phyloP scores from a whole-genome alignment of 1,140 invertebrate genomes.

The Hirudo medicinalis region DNA sequence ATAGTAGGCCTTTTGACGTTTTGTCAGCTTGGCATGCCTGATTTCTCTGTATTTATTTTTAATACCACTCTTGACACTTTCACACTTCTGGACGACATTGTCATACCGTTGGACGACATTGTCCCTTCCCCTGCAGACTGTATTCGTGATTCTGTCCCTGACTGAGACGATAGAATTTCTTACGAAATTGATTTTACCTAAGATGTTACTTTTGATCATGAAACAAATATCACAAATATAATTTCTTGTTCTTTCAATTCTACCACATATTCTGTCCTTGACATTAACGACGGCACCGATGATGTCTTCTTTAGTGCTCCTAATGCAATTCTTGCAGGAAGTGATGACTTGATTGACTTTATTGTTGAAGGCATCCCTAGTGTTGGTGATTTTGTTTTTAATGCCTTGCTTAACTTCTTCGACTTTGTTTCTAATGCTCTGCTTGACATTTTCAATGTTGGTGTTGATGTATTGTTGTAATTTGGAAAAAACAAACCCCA shows the following conservation, averaged over 20 bases:
- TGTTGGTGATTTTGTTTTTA: not conserved
- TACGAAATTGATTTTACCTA: not conserved
- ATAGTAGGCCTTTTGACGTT: not conserved
- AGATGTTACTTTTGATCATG: constrained; percentile 4
- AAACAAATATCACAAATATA: constrained; percentile 3
- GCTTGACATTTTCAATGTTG: not conserved
- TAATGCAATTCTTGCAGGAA: not conserved
- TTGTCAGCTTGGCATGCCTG: constrained; percentile 2
- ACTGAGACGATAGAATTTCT: not conserved
- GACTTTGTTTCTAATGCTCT: not conserved
- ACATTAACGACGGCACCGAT: not conserved
- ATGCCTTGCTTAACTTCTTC: constrained; percentile 1
- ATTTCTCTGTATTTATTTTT: not conserved
- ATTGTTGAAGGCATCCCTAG: not conserved
- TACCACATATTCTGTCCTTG: not conserved
- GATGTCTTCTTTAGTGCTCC: constrained; percentile 1
- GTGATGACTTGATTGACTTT: not conserved
- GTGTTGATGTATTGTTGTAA: not conserved
- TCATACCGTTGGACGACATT: not conserved
- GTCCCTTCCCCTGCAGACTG: not conserved
- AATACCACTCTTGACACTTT: not conserved
- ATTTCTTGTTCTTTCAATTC: not conserved
- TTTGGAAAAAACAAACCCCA: constrained; percentile 1
- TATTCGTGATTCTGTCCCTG: not conserved
- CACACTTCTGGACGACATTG: not conserved